Base-by-base conservation (phyloP, 1,140 invertebrate species). In the Eupeodes corollae region DNA sequence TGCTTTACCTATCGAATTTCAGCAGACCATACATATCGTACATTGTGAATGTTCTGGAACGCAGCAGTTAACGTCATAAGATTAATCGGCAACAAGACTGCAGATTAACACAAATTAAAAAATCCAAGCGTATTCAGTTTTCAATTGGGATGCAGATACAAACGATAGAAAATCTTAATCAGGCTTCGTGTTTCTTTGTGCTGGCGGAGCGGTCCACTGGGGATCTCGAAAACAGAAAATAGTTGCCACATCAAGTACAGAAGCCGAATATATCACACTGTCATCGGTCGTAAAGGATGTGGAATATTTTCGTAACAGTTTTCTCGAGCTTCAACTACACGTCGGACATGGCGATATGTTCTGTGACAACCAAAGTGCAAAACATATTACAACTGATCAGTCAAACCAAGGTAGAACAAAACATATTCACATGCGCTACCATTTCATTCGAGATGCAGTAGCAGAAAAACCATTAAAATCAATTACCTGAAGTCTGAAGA, bases 21-120 rank as follows among this genome's bases (percentile, higher is more conserved):
- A 61, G 63, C 8, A 46, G 71, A 45, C 70, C 68, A 37, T 70
- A 74, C 53, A 62, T 73, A 16, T 37, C 57, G 6, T 71, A 54
- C 49, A 56, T 66, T 11, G 70, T 74, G 0, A 59, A 46, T 45
- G 18, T 50, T 14, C 43, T 60, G 61, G 61, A 42, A 11, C 33
- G 54, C 54, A 33, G 63, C 58, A 5, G 66, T 70, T 50, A 50
- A 54, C 35, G 60, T 73, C 6, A 47, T 71, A 5, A 37, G 59
- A 19, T 72, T 71, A 8, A 58, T 61, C 41, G 62, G 55, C 31
- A 67, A 66, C n/a, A 32, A 8, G 5, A 40, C 55, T 44, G 41
- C 39, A 5, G 53, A 18, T 30, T 12, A 19, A 39, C 9, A 40
- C 6, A 49, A 42, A 21, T 11, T n/a, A 45, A 45, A 11, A 10